Conservation (phyloP, 2,888 invertebrate genomes). For the Leucophora obtusa region DNA sequence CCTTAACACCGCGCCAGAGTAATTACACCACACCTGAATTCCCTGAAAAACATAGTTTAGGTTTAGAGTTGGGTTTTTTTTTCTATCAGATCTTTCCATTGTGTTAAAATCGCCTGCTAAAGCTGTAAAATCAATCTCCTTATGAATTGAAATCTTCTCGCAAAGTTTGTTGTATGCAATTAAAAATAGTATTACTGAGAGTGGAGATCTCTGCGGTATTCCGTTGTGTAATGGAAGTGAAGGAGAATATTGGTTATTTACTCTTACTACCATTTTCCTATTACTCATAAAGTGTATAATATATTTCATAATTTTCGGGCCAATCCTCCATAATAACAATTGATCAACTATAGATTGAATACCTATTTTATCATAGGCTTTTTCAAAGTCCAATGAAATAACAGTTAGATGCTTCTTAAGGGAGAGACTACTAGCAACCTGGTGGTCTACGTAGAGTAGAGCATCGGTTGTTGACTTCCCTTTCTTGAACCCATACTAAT, state of each 20-base stretch:
- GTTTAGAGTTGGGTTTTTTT: not conserved
- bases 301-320: not conserved
- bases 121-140: slow-evolving; percentile 44
- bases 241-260: slow-evolving; percentile 14
- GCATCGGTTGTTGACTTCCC: not conserved
- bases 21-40: slow-evolving; percentile 6
- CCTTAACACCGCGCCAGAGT: not conserved
- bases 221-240: not conserved
- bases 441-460: not conserved
- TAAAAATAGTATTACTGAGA: slow-evolving; percentile 43
- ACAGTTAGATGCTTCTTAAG: not conserved
- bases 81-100: not conserved
- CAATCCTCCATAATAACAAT: too few relatives aligned
- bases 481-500: too few relatives aligned
- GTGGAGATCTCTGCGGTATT: too few relatives aligned
- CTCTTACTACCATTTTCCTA: slow-evolving; percentile 41
- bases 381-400: too few relatives aligned
- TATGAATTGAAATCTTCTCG: slow-evolving; percentile 29
- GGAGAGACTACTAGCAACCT: slow-evolving; percentile 9
- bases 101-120: slow-evolving; percentile 11
- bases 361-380: too few relatives aligned
- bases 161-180: slow-evolving; percentile 50
- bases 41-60: not conserved
- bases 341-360: too few relatives aligned
- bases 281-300: slow-evolving; percentile 49